These are phyloP conservation scores for Okamejei kenojei DNA, from an alignment of 2,797 vertebrate genomes.

Conservation along the genomic window DNA sequence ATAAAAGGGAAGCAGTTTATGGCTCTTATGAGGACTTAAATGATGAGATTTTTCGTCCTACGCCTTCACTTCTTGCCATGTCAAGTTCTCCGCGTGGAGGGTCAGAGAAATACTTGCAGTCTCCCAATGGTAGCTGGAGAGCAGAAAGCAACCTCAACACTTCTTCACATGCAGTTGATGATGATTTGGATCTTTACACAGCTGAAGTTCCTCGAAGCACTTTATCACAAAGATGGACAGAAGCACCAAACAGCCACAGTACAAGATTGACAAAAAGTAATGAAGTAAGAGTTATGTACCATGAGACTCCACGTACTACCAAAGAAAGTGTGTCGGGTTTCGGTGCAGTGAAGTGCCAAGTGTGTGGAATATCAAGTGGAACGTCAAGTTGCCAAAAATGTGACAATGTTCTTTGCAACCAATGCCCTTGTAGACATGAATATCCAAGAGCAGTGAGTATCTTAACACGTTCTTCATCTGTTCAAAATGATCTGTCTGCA, in stretches of 20 bases:
- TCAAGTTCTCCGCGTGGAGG: constrained; percentile 71
- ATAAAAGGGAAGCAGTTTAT: constrained; percentile 79
- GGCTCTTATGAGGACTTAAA: constrained; percentile 81
- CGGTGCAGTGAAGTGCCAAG: constrained; percentile 69
- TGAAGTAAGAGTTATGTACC: constrained; percentile 58
- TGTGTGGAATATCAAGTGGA: constrained; percentile 71
- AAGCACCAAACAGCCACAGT: constrained; percentile 44
- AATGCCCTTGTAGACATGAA: constrained; percentile 57
- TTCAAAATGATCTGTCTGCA: constrained; percentile 48
- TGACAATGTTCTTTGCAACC: constrained; percentile 74
- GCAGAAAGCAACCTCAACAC: constrained; percentile 61
- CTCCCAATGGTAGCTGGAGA: constrained; percentile 62
- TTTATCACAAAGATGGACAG: constrained; percentile 29
- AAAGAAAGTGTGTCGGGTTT: constrained; percentile 61
- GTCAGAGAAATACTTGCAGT: constrained; percentile 74
- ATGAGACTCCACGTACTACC: constrained; percentile 60
- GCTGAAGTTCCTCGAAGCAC: constrained; percentile 62
- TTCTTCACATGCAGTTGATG: constrained; percentile 72
- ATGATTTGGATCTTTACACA: constrained; percentile 90
- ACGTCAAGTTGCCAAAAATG: constrained; percentile 74
- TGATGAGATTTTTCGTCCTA: constrained; percentile 85
- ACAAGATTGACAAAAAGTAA: constrained; percentile 56
- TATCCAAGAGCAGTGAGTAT: constrained; percentile 50
- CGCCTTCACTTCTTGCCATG: constrained; percentile 73
- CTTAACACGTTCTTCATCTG: constrained; percentile 54